Evolutionary conservation across 2,113 vertebrate genomes (phyloP).

Genomic region (Lontra canadensis): DNA sequence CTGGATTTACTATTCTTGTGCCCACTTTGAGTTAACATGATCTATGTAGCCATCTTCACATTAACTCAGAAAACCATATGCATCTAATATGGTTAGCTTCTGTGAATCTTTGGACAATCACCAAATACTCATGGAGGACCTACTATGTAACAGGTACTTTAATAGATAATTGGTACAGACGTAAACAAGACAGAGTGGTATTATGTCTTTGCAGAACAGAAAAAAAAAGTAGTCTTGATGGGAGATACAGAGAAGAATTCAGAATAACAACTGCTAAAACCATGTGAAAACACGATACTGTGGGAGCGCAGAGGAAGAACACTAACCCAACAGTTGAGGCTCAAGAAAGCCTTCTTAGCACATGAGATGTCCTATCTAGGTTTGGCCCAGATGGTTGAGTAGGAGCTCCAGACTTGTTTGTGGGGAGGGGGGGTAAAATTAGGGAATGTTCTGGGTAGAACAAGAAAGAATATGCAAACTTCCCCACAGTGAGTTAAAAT

Average conservation of each 20-base stretch:
- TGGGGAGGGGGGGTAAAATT: background rate
- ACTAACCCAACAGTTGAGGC: background rate
- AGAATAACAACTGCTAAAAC: background rate
- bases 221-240: background rate
- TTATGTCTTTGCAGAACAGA: background rate
- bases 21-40: background rate
- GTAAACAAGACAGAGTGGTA: background rate
- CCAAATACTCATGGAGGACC: background rate
- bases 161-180: background rate
- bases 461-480: background rate
- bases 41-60: background rate
- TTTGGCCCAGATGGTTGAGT: background rate
- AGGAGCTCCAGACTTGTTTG: background rate
- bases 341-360: background rate
- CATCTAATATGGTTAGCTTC: background rate
- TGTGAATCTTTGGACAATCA: background rate
- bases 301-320: background rate
- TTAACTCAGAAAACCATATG: background rate
- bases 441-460: background rate
- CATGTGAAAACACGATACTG: background rate
- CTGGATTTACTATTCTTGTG: background rate
- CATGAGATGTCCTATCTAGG: background rate
- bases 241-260: background rate
- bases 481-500: background rate
- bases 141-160: background rate